These are phyloP conservation scores for Adrianichthys oophorus DNA, from an alignment of 2,797 vertebrate genomes.

Conservation along the genomic window DNA sequence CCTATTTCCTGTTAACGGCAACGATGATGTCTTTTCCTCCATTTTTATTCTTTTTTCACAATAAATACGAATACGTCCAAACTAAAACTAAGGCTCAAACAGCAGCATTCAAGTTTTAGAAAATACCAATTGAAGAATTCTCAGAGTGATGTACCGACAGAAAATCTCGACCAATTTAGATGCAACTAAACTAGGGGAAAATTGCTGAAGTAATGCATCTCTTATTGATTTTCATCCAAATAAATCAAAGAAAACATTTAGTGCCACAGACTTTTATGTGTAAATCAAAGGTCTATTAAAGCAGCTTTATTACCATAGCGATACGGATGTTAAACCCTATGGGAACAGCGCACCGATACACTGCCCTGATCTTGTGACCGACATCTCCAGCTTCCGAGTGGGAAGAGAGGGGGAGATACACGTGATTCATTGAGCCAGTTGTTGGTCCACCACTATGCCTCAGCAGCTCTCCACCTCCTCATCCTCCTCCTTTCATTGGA, in stretches of 20 bases:
- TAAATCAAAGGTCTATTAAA: slow-evolving; percentile 16
- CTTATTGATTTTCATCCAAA: no score
- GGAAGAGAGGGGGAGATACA: slow-evolving; percentile 9
- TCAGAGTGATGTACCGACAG: neutral
- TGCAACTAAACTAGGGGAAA: slow-evolving; percentile 3
- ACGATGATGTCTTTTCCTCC: neutral
- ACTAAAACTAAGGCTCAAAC: no score
- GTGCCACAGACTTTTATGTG: neutral
- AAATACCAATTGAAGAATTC: no score
- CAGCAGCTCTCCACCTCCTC: slow-evolving; percentile 32
- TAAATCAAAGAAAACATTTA: neutral
- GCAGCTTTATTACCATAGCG: slow-evolving; percentile 1
- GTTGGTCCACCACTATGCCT: slow-evolving; percentile 49
- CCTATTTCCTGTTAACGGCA: slow-evolving; percentile 8
- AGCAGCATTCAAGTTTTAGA: no score
- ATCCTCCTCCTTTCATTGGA: slow-evolving; percentile 45
- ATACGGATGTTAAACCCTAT: slow-evolving; percentile 22
- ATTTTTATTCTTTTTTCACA: neutral
- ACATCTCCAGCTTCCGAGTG: slow-evolving; percentile 48
- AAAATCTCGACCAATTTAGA: neutral
- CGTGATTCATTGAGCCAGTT: slow-evolving; percentile 49
- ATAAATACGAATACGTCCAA: no score
- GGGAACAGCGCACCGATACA: slow-evolving; percentile 32
- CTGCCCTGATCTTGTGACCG: slow-evolving; percentile 66
- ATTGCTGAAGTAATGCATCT: neutral